Conservation (phyloP, 2,888 invertebrate genomes). For the Theretra japonica region DNA sequence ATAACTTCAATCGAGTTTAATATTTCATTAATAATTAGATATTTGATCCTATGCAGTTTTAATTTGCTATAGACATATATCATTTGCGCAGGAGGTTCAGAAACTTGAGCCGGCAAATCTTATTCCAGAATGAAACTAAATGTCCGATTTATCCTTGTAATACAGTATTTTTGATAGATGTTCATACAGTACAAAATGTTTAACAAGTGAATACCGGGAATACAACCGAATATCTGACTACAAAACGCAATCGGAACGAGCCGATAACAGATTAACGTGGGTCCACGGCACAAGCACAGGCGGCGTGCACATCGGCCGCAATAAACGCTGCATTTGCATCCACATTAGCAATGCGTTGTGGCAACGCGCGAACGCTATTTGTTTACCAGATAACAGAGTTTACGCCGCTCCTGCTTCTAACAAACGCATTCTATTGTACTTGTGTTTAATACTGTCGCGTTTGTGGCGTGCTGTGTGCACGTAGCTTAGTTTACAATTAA, state of each 20-base stretch:
- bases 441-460: constrained; percentile 19
- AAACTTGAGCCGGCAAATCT: too few relatives aligned
- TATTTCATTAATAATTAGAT: too few relatives aligned
- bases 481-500: constrained; percentile 20
- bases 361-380: constrained; percentile 30
- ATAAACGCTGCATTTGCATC: constrained; percentile 45
- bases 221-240: background rate
- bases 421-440: constrained; percentile 24
- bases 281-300: constrained; percentile 29
- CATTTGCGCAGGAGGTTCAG: too few relatives aligned
- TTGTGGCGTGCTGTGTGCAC: constrained; percentile 4
- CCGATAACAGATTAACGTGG: constrained; percentile 8
- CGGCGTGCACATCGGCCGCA: constrained; percentile 32
- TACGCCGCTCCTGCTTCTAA: constrained; percentile 16
- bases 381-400: constrained; percentile 33
- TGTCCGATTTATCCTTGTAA: too few relatives aligned
- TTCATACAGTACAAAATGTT: too few relatives aligned
- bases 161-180: too few relatives aligned
- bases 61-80: too few relatives aligned
- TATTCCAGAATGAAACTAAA: too few relatives aligned
- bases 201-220: background rate
- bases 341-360: constrained; percentile 42
- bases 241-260: background rate
- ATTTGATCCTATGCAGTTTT: too few relatives aligned
- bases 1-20: too few relatives aligned